phyloP scores from a whole-genome alignment of 2,797 vertebrate species.

The Acridotheres tristis region DNA sequence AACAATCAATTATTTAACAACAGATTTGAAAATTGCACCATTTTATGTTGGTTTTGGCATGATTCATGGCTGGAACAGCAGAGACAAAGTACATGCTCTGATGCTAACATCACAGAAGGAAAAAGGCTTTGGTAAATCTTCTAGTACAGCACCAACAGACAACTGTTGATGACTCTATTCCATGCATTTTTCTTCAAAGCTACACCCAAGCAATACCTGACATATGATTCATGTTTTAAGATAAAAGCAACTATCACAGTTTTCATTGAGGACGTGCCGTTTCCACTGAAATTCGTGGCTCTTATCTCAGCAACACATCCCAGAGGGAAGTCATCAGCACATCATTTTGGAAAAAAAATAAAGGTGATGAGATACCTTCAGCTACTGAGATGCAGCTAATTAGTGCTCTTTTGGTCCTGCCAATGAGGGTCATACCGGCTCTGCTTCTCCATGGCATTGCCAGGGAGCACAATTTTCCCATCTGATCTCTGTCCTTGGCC shows the following conservation, averaged over 20 bases:
- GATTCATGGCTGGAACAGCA: background rate
- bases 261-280: background rate
- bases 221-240: background rate
- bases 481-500: background rate
- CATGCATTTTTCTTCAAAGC: background rate
- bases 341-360: background rate
- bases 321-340: background rate
- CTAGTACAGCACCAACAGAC: background rate
- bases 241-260: background rate
- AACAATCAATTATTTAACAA: constrained; percentile 30
- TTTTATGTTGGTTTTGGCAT: background rate
- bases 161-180: background rate
- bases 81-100: background rate
- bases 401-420: background rate
- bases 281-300: background rate
- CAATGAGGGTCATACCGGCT: background rate
- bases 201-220: background rate
- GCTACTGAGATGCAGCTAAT: background rate
- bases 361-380: background rate
- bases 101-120: background rate
- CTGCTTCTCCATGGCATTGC: background rate
- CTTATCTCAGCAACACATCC: background rate
- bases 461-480: background rate
- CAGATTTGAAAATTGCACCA: background rate
- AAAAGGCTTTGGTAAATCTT: background rate